Percentiles rank a stretch among this genome's conserved stretches.
Evolutionary conservation across 2,113 vertebrate species (phyloP).

Genomic region (Silurus meridionalis): DNA sequence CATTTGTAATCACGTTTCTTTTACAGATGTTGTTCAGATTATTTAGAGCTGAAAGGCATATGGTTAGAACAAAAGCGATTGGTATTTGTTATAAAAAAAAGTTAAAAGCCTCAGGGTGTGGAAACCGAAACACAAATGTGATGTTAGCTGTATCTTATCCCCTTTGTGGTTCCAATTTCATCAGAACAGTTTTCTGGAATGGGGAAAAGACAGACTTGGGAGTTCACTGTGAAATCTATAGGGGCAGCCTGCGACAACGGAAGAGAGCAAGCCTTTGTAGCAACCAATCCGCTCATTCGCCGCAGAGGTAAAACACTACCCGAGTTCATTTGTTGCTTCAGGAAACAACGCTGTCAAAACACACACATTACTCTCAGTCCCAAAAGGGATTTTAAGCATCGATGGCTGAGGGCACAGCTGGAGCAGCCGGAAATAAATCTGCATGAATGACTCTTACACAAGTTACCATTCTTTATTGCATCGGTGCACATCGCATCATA

Average conservation of each 20-base stretch:
- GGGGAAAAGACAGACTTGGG: neutral
- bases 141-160: neutral
- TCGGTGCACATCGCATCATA: neutral
- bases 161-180: neutral
- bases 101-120: neutral
- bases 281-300: neutral
- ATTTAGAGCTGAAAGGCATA: neutral
- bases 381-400: neutral
- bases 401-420: conserved; percentile 12
- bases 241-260: neutral
- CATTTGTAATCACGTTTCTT: neutral
- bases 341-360: conserved; percentile 18
- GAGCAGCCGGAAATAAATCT: conserved; percentile 20
- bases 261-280: neutral
- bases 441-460: conserved; percentile 12
- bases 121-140: neutral
- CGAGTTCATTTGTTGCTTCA: neutral
- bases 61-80: neutral
- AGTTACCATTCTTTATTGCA: neutral
- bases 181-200: neutral
- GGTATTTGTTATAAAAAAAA: neutral
- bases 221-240: conserved; percentile 6
- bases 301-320: neutral
- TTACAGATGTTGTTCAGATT: neutral
- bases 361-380: neutral